phyloP scores from a whole-genome alignment of 1,140 invertebrate genomes.

The Drosophila gunungcola region DNA sequence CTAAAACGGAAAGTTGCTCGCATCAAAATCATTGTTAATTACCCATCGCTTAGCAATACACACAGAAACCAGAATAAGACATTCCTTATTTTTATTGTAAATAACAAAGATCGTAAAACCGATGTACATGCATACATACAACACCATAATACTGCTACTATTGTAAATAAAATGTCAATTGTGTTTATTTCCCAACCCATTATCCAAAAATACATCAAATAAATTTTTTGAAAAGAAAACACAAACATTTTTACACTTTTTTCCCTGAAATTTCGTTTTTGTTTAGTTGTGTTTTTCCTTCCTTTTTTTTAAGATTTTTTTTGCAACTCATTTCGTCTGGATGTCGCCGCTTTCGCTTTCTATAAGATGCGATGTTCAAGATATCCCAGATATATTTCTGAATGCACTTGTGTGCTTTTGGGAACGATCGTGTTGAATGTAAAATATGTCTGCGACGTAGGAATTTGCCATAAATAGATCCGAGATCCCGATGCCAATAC shows the following conservation, averaged over 20 bases:
- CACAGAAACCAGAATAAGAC: conserved; percentile 3
- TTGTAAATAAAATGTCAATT: conserved; percentile 49
- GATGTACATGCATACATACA: conserved; percentile 1
- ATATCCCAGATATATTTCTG: conserved; percentile 2
- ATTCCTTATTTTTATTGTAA: conserved; percentile 27
- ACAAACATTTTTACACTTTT: conserved; percentile 16
- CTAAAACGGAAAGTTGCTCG: conserved; percentile 7
- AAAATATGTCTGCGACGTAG: conserved; percentile 56
- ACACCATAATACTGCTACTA: background rate
- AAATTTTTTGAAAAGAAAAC: conserved; percentile 23
- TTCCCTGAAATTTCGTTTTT: conserved; percentile 3
- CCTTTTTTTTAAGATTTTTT: conserved; percentile 1
- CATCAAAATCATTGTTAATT: conserved; percentile 20
- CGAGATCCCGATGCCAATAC: conserved; percentile 23
- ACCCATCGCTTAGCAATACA: conserved; percentile 4
- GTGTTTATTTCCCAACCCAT: conserved; percentile 37
- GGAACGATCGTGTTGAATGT: conserved; percentile 51
- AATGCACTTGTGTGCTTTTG: conserved; percentile 57
- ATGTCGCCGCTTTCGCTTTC: conserved; percentile 36
- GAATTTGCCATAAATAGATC: conserved; percentile 78
- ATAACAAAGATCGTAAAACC: conserved; percentile 25
- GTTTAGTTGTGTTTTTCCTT: background rate
- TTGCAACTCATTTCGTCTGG: conserved; percentile 28
- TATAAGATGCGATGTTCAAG: conserved; percentile 9
- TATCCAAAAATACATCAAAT: conserved; percentile 39